Evolutionary conservation across 2,797 vertebrate species (phyloP).

Genomic region (Phataginus tetradactyla): DNA sequence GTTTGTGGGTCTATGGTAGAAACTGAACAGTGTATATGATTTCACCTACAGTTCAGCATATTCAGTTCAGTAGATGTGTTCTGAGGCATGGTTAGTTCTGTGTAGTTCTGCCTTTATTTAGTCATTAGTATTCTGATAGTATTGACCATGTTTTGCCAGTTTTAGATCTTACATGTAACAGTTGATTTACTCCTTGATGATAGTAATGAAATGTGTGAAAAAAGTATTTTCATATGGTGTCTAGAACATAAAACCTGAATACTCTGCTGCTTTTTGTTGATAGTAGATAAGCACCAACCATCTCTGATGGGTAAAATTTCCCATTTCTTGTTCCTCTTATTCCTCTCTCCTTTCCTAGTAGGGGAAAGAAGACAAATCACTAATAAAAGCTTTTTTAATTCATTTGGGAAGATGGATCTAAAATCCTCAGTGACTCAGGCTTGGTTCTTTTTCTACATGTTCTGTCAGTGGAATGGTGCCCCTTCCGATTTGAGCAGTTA

Average conservation of each 20-base stretch:
- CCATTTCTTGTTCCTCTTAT: neutral
- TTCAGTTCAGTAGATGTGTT: neutral
- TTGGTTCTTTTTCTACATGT: neutral
- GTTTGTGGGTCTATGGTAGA: neutral
- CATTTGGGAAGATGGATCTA: neutral
- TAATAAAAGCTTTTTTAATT: neutral
- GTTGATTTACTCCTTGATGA: neutral
- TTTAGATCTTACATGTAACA: neutral
- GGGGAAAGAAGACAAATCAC: neutral
- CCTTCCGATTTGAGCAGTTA: conserved; percentile 3
- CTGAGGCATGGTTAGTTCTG: neutral
- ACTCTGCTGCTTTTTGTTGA: neutral
- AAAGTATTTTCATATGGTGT: neutral
- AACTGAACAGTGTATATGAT: neutral
- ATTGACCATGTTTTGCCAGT: neutral
- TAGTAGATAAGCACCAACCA: neutral
- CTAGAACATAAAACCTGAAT: neutral
- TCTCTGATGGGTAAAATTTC: neutral
- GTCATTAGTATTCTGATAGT: neutral
- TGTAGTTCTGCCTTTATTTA: neutral
- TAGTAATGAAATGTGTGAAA: neutral
- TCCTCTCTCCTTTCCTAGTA: neutral
- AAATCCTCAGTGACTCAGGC: conserved; percentile 1
- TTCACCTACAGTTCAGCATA: neutral
- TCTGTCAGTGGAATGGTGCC: neutral